These are phyloP conservation scores for Tipula helvola DNA, from an alignment of 2,888 invertebrate genomes.

Conservation along the genomic window DNA sequence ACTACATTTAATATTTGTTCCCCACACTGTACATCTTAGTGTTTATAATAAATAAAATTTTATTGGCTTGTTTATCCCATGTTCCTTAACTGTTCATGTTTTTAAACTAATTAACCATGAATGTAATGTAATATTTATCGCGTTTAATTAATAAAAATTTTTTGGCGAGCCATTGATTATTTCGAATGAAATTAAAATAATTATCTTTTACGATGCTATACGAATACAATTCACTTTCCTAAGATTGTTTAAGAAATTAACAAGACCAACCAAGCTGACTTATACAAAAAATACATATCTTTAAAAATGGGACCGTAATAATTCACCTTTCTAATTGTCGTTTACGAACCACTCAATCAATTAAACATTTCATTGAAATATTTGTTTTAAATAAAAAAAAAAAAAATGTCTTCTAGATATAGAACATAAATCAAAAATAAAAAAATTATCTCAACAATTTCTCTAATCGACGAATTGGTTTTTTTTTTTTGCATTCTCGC, in stretches of 20 bases:
- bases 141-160: not conserved
- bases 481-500: not conserved
- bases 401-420: not conserved
- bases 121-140: not conserved
- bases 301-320: not conserved
- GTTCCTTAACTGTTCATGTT: not conserved
- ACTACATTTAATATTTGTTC: not conserved
- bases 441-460: not conserved
- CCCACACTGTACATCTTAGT: not conserved
- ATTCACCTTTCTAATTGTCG: not conserved
- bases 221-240: not conserved
- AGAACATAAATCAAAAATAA: not conserved
- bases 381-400: not conserved
- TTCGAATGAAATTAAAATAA: not conserved
- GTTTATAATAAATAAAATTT: not conserved
- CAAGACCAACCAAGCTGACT: too few relatives aligned
- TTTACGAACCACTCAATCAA: not conserved
- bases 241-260: not conserved
- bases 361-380: not conserved
- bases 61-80: not conserved
- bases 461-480: not conserved
- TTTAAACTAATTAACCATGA: not conserved
- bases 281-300: not conserved
- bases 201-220: not conserved
- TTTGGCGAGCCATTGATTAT: not conserved